These are phyloP conservation scores for Drosophila parabipectinata DNA, from an alignment of 1,140 invertebrate genomes.

Conservation along the genomic window DNA sequence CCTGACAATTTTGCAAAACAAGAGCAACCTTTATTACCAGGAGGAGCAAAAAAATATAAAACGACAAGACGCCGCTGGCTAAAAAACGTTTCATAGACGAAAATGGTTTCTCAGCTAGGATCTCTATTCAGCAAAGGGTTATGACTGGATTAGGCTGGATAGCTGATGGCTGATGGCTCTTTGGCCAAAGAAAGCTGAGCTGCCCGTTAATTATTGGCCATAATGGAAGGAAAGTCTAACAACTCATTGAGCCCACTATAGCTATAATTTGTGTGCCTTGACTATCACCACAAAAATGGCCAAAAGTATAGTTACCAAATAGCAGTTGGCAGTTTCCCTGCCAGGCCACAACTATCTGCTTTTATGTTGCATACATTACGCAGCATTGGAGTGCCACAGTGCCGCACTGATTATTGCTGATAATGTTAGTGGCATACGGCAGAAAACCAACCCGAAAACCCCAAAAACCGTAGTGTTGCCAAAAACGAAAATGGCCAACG, in stretches of 20 bases:
- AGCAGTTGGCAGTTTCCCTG: neutral
- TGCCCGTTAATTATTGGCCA: slow-evolving; percentile 38
- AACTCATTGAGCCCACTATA: slow-evolving; percentile 11
- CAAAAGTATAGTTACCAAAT: neutral
- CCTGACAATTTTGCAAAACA: slow-evolving; percentile 59
- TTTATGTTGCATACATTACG: slow-evolving; percentile 74
- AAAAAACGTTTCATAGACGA: slow-evolving; percentile 62
- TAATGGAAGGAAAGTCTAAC: neutral
- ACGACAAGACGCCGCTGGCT: slow-evolving; percentile 49
- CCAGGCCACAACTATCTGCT: slow-evolving; percentile 61
- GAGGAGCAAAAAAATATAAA: slow-evolving; percentile 15
- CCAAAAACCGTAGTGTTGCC: slow-evolving; percentile 53
- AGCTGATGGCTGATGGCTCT: neutral
- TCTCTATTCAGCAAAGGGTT: slow-evolving; percentile 3
- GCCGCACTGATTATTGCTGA: slow-evolving; percentile 69
- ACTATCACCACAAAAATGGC: slow-evolving; percentile 37
- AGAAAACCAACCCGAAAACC: slow-evolving; percentile 25
- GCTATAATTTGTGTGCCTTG: slow-evolving; percentile 22
- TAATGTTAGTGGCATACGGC: slow-evolving; percentile 59
- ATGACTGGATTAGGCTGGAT: slow-evolving; percentile 53
- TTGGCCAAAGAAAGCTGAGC: slow-evolving; percentile 10
- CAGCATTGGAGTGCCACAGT: slow-evolving; percentile 65
- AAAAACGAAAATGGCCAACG: slow-evolving; percentile 63
- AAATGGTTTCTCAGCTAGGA: slow-evolving; percentile 21
- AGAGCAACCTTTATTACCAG: slow-evolving; percentile 73